Evolutionary conservation across 2,888 invertebrate species (phyloP).

Genomic region (Tetragonisca angustula): DNA sequence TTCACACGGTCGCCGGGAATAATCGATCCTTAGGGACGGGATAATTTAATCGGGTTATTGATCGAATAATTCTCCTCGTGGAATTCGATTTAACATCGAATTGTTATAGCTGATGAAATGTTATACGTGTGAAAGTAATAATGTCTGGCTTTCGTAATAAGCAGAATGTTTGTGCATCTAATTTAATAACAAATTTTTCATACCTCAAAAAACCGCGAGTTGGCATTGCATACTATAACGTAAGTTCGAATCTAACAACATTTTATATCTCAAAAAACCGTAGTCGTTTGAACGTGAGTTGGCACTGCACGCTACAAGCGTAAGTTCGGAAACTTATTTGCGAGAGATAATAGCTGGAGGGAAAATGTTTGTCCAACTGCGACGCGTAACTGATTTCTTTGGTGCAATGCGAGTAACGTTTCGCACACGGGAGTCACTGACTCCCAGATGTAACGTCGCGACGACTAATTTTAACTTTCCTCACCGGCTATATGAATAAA

Average conservation of each 20-base stretch:
- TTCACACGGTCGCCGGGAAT: neutral
- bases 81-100: conserved; percentile 15
- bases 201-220: too few relatives aligned
- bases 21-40: neutral
- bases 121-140: neutral
- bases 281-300: neutral
- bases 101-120: neutral
- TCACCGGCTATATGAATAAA: conserved; percentile 64
- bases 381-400: conserved; percentile 55
- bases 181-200: too few relatives aligned
- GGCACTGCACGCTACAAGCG: neutral
- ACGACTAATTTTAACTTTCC: conserved; percentile 73
- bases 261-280: neutral
- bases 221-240: too few relatives aligned
- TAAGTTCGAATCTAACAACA: neutral
- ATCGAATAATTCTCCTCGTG: conserved; percentile 6
- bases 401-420: conserved; percentile 50
- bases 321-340: neutral
- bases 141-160: too few relatives aligned
- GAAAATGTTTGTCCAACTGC: conserved; percentile 29
- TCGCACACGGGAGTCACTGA: conserved; percentile 67
- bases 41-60: conserved; percentile 25
- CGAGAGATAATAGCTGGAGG: neutral
- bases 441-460: conserved; percentile 67
- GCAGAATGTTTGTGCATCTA: too few relatives aligned